Evolutionary conservation across 1,140 invertebrate species (phyloP), one percentile per base, ranked within the genome.

Genomic region (Hetaerina americana): DNA sequence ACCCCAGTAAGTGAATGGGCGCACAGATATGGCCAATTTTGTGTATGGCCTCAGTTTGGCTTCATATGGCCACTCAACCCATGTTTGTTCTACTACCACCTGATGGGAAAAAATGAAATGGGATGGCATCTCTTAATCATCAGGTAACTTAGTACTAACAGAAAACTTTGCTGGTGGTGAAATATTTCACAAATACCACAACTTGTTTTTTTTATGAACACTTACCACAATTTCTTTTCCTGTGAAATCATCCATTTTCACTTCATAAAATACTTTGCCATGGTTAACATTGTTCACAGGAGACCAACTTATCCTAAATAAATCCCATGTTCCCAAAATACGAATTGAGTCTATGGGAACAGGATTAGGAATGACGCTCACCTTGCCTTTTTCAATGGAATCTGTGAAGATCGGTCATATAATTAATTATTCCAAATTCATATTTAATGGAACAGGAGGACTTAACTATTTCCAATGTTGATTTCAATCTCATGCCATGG

Each of bases 1-100:
- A 28, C 90, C 90, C 93, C 94, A 96, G 75, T 90, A 90, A 0
- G 93, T 94, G 74, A 90, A 90, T 0, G 93, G 89, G 69, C 89
- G 87, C 0, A 96, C 84, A 0, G 86, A 87, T 5, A 94, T 84
- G 31, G 87, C 86, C 6, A 95, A 76, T 8, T 81, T 77, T 0
- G 88, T 87, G 78, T 89, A 92, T 18, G 40, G 40, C 10, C 40
- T 57, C 22, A 57, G 40, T 57, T 57, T 57, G 15, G 40, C 15
- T 12, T 57, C 1, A 10, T 57, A n/a, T 5, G 40, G 40, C 40
- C 40, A 57, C 22, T 57, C 40, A 57, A 57, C 40, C 40, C 40
- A 57, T 18, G 15, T 57, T 57, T 57, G 40, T 57, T 57, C 40
- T 18, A 18, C 40, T 18, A 57, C 40, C 15, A 57, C 40, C 40